phyloP scores from a whole-genome alignment of 2,888 invertebrate genomes.

The Cryptops parisi region DNA sequence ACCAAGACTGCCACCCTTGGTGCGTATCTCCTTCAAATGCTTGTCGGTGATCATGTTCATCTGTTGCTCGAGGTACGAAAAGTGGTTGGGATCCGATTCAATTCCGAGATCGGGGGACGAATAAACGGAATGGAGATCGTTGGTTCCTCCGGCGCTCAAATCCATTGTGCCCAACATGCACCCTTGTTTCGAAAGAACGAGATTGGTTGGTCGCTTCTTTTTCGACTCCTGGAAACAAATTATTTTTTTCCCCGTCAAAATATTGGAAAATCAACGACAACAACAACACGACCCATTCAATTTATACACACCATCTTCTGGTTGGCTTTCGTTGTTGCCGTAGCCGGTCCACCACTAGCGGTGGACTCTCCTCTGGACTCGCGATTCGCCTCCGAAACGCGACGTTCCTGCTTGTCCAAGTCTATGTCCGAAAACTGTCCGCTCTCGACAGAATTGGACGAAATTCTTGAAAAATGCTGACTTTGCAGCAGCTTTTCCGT shows the following conservation, averaged over 20 bases:
- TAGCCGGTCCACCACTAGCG: no score
- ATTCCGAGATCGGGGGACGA: conserved; percentile 22
- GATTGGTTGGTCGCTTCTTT: background rate
- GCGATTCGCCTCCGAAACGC: no score
- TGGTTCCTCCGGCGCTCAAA: background rate
- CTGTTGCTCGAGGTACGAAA: background rate
- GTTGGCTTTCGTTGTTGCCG: no score
- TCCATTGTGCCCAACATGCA: background rate
- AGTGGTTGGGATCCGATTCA: conserved; percentile 16
- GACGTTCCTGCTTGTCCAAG: no score
- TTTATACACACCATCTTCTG: no score
- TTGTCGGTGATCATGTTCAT: background rate
- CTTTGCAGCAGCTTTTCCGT: no score
- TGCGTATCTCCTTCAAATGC: conserved; percentile 1
- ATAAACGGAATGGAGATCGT: conserved; percentile 13
- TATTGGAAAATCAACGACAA: no score
- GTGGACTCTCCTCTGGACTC: no score
- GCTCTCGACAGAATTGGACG: background rate
- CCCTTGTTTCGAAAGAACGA: background rate
- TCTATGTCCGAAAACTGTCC: background rate
- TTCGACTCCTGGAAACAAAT: background rate
- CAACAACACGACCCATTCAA: no score
- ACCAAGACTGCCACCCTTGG: no score
- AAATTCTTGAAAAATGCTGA: no score
- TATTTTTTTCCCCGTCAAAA: no score